Evolutionary conservation across 2,113 vertebrate species (phyloP), one percentile per base, ranked within the genome.

Genomic region (Neopipo cinnamomea): DNA sequence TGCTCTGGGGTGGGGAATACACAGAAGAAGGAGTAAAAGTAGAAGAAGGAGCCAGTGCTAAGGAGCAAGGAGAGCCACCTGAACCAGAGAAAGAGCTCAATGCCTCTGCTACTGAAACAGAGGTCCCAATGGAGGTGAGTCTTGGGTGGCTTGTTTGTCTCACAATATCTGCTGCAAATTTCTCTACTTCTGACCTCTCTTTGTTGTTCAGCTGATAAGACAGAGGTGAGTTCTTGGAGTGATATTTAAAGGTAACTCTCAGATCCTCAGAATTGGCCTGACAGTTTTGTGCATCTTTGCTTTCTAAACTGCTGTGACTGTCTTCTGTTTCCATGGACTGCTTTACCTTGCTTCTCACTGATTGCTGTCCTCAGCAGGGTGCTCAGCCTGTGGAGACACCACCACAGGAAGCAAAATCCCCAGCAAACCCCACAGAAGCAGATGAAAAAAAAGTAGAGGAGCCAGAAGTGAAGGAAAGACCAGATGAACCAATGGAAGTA

Each of bases 401-500:
- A 0, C 86, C 93, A 22, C 98, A 98, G 86, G 98, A 98, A 63
- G 97, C 97, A 83, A 98, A 98, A 85, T 97, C 96, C 19, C 95
- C 97, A 5, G 85, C 89, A 65, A 98, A 98, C 59, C 53, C 96
- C 61, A 82, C 95, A 39, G 98, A 98, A 80, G 94, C 95, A 56
- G 98, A 98, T 71, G 98, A 98, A 28, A 98, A 97, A 81, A 97
- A 98, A 83, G 94, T 86, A 63, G 98, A 98, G 78, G 98, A 99
- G 65, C 91, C 94, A 0, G 98, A 99, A 74, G 97, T 91, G 46
- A 98, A 98, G 78, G 98, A 96, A 66, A 98, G 98, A 87, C 73
- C 97, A 66, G 99, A 99, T 42, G 99, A 99, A 83, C 98, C 98
- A n/a, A 98, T 98, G 98, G 98, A 98, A 93, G 97, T 98, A 11